Base-by-base conservation (phyloP, 2,797 vertebrate genomes). In the Chrosomus eos region DNA sequence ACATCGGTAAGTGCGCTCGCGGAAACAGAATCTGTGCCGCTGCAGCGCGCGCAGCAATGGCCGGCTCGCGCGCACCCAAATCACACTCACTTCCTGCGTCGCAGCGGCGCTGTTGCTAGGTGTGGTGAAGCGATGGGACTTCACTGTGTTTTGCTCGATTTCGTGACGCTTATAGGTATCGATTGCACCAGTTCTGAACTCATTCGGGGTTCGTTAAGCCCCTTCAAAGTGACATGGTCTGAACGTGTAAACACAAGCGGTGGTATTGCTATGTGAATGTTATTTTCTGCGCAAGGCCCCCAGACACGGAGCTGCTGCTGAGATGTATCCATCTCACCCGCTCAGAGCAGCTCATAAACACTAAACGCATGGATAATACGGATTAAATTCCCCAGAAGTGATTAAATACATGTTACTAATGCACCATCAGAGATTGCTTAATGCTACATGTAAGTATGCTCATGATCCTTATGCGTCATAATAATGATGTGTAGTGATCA, bases 1-100 rank as follows among this genome's bases (percentile, higher is more conserved):
- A 98, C 93, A 99, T 99, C 95, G 97, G 97, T 99, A 92, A 96
- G 94, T 89, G 85, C 80, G 77, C 83, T 89, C 89, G 76, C 87
- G 84, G 45, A 76, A 89, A 83, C 80, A 79, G 51, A 85, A 87
- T 82, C 89, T 53, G 84, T 88, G 84, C 89, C 77, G 86, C 89
- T 45, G 80, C 88, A 82, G 87, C 89, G 36, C 80, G 90, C 66
- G 73, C 90, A 88, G 92, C 93, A 89, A 92, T 86, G 92, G 90
- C 91, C 87, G 91, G 87, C 85, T 80, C 48, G 91, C 91, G 64
- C 92, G 91, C 92, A 94, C 89, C 88, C 53, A 88, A 92, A 91
- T 91, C 92, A 68, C 91, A 93, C 91, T 88, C 95, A 93, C 93
- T 94, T 94, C 94, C 96, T 95, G 97, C 96, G 96, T 97, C 95